A percentile compares a stretch with the other conserved stretches of the same genome.
Conservation (phyloP, 2,888 invertebrate species). For the Trachelus troglodyta region DNA sequence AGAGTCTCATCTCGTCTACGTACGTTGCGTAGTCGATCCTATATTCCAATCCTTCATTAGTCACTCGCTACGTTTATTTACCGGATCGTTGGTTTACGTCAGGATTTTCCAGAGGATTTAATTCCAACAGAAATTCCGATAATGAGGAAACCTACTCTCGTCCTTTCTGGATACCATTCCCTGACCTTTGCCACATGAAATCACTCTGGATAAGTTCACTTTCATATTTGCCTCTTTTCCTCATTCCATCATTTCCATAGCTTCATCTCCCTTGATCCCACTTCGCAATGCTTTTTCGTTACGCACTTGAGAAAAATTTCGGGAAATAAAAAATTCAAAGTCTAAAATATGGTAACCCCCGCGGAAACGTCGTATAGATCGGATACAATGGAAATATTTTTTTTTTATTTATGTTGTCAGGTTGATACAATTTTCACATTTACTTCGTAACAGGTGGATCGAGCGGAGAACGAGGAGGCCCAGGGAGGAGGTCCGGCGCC, state of each 20-base stretch:
- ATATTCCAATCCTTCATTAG: background rate
- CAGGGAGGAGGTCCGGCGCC: conserved; percentile 58
- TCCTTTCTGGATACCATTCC: background rate
- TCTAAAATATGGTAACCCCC: background rate
- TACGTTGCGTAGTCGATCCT: background rate
- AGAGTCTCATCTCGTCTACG: background rate
- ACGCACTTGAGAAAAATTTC: background rate
- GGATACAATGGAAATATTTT: no score
- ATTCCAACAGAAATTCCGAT: background rate
- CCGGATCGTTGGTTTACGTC: background rate
- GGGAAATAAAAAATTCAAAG: background rate
- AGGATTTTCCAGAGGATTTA: background rate
- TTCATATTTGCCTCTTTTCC: background rate
- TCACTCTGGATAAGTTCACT: background rate
- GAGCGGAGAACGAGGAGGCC: conserved; percentile 62
- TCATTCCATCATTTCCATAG: background rate
- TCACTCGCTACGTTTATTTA: background rate
- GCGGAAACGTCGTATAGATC: no score
- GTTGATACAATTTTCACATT: background rate
- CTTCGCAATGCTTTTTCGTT: background rate
- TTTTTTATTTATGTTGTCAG: background rate
- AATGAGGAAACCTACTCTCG: background rate
- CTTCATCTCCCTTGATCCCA: no score
- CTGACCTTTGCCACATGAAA: background rate
- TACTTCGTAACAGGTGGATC: conserved; percentile 56